Percentiles rank a stretch among this genome's conserved stretches.
Conservation (phyloP, 2,797 vertebrate species). For the Takifugu rubripes region DNA sequence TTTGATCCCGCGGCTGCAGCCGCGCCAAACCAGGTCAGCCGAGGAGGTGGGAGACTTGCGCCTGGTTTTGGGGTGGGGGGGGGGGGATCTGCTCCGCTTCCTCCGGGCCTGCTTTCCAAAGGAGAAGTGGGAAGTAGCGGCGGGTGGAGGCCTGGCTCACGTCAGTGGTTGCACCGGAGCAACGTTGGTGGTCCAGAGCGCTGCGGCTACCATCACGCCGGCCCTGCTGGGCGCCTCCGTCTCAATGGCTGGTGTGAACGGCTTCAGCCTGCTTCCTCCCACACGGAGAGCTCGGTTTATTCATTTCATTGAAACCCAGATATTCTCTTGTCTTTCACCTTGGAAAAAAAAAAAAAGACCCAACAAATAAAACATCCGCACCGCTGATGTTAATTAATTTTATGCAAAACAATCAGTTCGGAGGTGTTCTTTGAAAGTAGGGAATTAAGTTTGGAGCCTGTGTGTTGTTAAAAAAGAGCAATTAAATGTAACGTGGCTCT, state of each 20-base stretch:
- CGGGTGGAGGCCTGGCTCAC: slow-evolving; percentile 59
- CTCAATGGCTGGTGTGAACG: slow-evolving; percentile 11
- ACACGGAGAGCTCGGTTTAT: neutral
- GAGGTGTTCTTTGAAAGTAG: slow-evolving; percentile 8
- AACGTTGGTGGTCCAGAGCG: slow-evolving; percentile 40
- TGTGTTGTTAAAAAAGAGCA: neutral
- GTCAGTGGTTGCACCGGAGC: slow-evolving; percentile 44
- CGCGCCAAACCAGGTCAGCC: slow-evolving; percentile 23
- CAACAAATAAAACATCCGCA: slow-evolving; percentile 23
- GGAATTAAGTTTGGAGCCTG: neutral
- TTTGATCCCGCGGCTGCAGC: slow-evolving; percentile 35
- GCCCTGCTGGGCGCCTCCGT: slow-evolving; percentile 1
- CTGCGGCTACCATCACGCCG: slow-evolving; percentile 23
- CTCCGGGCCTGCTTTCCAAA: slow-evolving; percentile 27
- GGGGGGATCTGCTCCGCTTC: slow-evolving; percentile 23
- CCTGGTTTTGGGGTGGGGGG: slow-evolving; percentile 1
- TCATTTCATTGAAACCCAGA: neutral
- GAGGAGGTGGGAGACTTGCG: slow-evolving; percentile 45
- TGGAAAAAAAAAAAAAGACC: slow-evolving; percentile 6
- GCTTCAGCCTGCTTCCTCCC: slow-evolving; percentile 4
- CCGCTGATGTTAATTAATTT: slow-evolving; percentile 27
- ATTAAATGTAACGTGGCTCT: neutral
- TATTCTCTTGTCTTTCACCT: slow-evolving; percentile 1
- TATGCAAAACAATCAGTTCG: slow-evolving; percentile 12
- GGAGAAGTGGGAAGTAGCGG: slow-evolving; percentile 37